phyloP scores from a whole-genome alignment of 2,113 vertebrate species.

The Urocitellus parryii region DNA sequence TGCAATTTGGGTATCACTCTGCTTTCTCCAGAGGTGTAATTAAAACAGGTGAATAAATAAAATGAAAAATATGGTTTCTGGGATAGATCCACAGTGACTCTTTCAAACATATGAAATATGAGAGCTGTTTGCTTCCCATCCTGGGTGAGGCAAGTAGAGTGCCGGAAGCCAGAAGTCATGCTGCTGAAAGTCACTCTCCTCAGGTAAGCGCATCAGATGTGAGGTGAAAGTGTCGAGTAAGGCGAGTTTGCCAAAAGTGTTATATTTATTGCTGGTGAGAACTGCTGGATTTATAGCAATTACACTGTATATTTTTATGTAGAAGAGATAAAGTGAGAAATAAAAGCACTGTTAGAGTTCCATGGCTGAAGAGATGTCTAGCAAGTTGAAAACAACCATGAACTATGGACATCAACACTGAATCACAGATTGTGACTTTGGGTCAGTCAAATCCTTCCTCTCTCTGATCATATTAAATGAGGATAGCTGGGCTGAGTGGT shows the following conservation, averaged over 20 bases:
- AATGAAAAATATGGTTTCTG: constrained; percentile 75
- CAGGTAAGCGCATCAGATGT: constrained; percentile 39
- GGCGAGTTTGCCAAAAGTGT: constrained; percentile 22
- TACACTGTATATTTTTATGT: background rate
- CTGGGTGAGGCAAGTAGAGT: background rate
- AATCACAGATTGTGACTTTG: background rate
- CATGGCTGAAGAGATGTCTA: background rate
- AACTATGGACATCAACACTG: background rate
- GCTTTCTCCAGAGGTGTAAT: constrained; percentile 76
- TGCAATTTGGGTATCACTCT: constrained; percentile 52
- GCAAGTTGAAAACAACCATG: background rate
- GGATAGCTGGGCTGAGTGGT: too few species aligned
- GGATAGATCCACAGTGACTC: constrained; percentile 62
- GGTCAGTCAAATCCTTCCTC: background rate
- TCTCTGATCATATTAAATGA: background rate
- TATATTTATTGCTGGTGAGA: background rate
- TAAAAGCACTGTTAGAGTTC: background rate
- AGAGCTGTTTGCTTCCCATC: constrained; percentile 48
- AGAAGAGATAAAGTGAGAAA: constrained; percentile 25
- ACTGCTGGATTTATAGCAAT: background rate
- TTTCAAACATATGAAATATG: constrained; percentile 75
- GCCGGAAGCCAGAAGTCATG: background rate
- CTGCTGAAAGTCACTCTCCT: constrained; percentile 54
- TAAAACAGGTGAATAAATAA: constrained; percentile 80
- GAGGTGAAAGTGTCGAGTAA: background rate